phyloP scores from a whole-genome alignment of 2,113 vertebrate genomes.

The Orycteropus afer region DNA sequence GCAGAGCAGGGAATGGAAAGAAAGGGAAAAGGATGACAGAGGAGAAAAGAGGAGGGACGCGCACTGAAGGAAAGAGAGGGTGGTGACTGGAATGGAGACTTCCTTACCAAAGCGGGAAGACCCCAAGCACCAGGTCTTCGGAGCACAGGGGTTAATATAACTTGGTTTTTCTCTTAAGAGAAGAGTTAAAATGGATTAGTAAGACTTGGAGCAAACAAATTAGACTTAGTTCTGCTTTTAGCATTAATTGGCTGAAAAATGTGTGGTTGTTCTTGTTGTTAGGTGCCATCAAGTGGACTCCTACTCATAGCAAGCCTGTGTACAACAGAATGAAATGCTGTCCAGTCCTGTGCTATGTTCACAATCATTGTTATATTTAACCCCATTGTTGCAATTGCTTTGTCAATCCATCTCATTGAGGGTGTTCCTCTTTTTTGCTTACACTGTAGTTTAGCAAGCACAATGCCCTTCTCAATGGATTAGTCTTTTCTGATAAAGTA shows the following conservation, averaged over 20 bases:
- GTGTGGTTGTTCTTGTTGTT: neutral
- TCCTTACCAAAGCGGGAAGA: neutral
- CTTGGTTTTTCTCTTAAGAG: neutral
- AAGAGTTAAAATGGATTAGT: neutral
- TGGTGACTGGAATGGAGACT: neutral
- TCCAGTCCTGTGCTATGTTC: neutral
- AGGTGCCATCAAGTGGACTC: neutral
- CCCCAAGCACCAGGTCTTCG: neutral
- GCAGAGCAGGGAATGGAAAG: neutral
- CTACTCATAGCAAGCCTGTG: neutral
- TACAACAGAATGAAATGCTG: neutral
- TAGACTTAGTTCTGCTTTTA: neutral
- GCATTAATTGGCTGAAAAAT: neutral
- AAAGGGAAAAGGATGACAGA: accelerated
- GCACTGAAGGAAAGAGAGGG: neutral
- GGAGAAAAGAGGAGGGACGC: accelerated
- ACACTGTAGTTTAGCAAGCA: neutral
- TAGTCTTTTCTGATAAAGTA: neutral
- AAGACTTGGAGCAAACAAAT: neutral
- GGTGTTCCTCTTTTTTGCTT: neutral
- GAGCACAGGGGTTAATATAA: neutral
- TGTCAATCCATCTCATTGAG: neutral
- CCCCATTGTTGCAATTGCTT: neutral
- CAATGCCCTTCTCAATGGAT: neutral
- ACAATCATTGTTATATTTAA: neutral